Base-by-base conservation (phyloP, 2,888 invertebrate species). In the Vandiemenella viatica region DNA sequence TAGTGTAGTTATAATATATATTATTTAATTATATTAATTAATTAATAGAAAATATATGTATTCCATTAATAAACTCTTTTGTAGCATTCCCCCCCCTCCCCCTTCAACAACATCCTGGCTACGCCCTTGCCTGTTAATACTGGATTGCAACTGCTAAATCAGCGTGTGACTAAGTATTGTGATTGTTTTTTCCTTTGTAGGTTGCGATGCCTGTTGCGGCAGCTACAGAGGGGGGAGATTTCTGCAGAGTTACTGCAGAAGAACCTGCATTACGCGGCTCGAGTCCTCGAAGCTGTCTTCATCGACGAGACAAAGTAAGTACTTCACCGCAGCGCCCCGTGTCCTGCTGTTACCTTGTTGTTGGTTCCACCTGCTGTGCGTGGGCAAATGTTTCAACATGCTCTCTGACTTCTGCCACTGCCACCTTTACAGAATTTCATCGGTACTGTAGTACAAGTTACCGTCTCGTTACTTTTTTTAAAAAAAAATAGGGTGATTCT, bases 261-360 rank as follows among this genome's bases (percentile, higher is more conserved):
- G 67, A 93, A 95, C 71, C 74, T 95, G 58, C 86, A 90, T 61
- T 95, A 91, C 69, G 92, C 92, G 48, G 90, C 90, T 16, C 82
- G 84, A 63, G 92, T 93, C 42, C 76, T 93, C 56, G 92, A 93
- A 73, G 85, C 90, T 13, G 88, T 90, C 57, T 91, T 88, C 72
- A 83, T 88, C 65, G 92, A 92, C 66, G 91, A 92, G 69, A 85
- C 89, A 66, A 89, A 89, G 92, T 90, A 81, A 72, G 83, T 77
- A 67, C 26, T 7, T 8, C 7, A 5, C 13, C 6, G 32, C 13
- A n/a, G 3, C n/a, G 32, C 13, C 4, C 6, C n/a, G n/a, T n/a
- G n/a, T n/a, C n/a, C n/a, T n/a, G n/a, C n/a, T n/a, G n/a, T n/a
- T n/a, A n/a, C n/a, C n/a, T n/a, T n/a, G n/a, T n/a, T n/a, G n/a